Evolutionary conservation across 2,113 vertebrate genomes (phyloP).

Genomic region (Myanophis thanlyinensis): DNA sequence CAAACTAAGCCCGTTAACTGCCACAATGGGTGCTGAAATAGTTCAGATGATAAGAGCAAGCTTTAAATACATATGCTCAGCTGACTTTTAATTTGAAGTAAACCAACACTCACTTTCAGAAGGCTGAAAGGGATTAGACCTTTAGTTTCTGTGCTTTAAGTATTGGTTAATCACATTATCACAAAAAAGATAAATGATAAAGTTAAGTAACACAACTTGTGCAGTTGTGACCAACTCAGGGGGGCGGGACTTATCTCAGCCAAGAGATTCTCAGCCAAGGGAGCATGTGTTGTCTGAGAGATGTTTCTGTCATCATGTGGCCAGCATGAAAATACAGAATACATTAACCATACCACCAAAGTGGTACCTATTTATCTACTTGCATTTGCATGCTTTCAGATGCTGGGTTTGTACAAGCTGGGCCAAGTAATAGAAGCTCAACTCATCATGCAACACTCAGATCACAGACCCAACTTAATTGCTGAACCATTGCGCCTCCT

Average conservation of each 20-base stretch:
- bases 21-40: not conserved
- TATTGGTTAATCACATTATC: not conserved
- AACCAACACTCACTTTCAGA: not conserved
- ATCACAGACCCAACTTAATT: not conserved
- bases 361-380: not conserved
- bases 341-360: not conserved
- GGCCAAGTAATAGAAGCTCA: not conserved
- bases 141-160: not conserved
- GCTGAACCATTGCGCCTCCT: not conserved
- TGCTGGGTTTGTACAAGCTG: not conserved
- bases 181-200: not conserved
- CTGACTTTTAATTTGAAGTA: not conserved
- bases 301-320: not conserved
- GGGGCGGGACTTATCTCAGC: not conserved
- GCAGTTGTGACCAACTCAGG: not conserved
- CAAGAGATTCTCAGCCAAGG: not conserved
- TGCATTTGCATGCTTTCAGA: not conserved
- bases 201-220: too few species aligned
- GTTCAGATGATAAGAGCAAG: not conserved
- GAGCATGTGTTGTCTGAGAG: not conserved
- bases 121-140: not conserved
- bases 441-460: not conserved
- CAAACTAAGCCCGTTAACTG: not conserved
- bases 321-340: not conserved
- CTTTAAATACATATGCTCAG: not conserved